Base-by-base conservation (phyloP, 2,113 vertebrate species). In the Macquaria australasica region DNA sequence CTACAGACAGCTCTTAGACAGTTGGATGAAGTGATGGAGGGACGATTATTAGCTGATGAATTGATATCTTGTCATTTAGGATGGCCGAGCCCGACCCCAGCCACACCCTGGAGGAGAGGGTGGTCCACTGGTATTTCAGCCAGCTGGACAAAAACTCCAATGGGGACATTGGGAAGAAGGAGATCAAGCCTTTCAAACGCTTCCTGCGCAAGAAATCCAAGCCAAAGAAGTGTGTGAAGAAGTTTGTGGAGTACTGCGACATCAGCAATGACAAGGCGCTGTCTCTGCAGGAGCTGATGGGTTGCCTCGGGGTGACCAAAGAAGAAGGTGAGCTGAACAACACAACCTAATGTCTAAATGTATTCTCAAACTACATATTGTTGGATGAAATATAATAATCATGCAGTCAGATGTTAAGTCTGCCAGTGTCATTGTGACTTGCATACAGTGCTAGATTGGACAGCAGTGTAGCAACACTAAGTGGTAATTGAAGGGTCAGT, bases 61-160 rank as follows among this genome's bases (percentile, higher is more conserved):
- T 12, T 83, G 48, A 56, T 59, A 16, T 50, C 37, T n/a, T 80
- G 53, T 68, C 14, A 70, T 90, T 14, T 87, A 99, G 98, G 84
- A 96, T 98, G 91, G 93, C 96, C 0, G 98, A 99, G 87, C 98
- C 98, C 0, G 97, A 99, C 92, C 98, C 98, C 85, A 99, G 94
- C 91, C 98, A 99, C 87, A 99, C 98, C 6, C 94, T 99, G 88
- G 98, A 99, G 86, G 98, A 99, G 91, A 93, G 98, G 74, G 98
- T 99, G 4, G 98, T 99, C 20, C 97, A 98, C 25, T 99, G 98
- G 98, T 99, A 99, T 87, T 99, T 99, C 94, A 97, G 96, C 55
- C 96, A 98, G 64, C 96, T 99, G 4, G 98, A 99, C 88, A 99
- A 97, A 91, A 99, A 99, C 83, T 92, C 95, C 81, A 99, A 96